Percentiles rank a stretch among this genome's conserved stretches.
phyloP scores from a whole-genome alignment of 2,797 vertebrate species.

The Heliangelus exortis region DNA sequence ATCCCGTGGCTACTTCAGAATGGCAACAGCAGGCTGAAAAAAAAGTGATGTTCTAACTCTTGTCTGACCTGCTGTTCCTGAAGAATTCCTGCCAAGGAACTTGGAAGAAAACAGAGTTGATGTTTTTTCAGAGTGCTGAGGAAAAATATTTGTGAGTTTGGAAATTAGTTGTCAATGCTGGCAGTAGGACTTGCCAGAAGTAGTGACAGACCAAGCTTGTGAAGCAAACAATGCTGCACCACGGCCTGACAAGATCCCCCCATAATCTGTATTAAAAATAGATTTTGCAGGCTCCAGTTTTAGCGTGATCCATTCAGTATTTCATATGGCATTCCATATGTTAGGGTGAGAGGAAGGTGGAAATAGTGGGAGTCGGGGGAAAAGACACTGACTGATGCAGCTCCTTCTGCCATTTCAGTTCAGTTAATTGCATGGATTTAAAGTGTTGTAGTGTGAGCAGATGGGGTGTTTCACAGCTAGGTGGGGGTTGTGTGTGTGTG shows the following conservation, averaged over 20 bases:
- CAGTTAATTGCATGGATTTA: conserved; percentile 42
- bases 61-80: not conserved
- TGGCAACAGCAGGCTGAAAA: not conserved
- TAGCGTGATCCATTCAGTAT: conserved; percentile 53
- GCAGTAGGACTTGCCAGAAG: conserved; percentile 33
- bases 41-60: not conserved
- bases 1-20: not conserved
- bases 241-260: not conserved
- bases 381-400: conserved; percentile 40
- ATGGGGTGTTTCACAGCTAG: conserved; percentile 60
- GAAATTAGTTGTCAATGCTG: not conserved
- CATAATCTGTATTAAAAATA: conserved; percentile 51
- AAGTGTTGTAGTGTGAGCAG: conserved; percentile 56
- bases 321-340: conserved; percentile 58
- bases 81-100: not conserved
- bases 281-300: conserved; percentile 7
- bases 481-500: not conserved
- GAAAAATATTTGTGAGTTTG: not conserved
- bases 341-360: conserved; percentile 64
- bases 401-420: conserved; percentile 49
- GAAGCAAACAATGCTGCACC: conserved; percentile 29
- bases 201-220: conserved; percentile 48
- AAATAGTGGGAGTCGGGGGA: not conserved
- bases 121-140: not conserved
- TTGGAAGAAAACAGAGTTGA: not conserved